Evolutionary conservation across 2,797 vertebrate species (phyloP).

Genomic region (Oreonectes daqikongensis): DNA sequence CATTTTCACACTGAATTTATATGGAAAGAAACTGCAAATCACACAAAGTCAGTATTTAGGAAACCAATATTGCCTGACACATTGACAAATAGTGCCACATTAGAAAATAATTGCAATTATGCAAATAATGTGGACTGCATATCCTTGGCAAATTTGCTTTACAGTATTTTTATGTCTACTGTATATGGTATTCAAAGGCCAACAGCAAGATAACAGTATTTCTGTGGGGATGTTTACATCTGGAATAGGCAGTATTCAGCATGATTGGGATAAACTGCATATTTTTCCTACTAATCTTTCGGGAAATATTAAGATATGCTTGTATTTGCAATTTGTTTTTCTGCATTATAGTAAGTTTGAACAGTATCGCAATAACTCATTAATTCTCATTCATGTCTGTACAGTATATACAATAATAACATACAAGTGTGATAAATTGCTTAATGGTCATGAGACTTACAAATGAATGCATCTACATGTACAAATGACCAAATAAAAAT

Average conservation of each 20-base stretch:
- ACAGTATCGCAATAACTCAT: neutral
- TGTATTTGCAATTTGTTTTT: neutral
- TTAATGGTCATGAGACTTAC: neutral
- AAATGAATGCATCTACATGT: too few species aligned
- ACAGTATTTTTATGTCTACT: too few species aligned
- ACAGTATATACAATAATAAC: neutral
- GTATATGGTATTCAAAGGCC: neutral
- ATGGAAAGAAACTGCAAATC: neutral
- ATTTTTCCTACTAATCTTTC: too few species aligned
- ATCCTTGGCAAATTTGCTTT: too few species aligned
- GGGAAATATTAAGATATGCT: neutral
- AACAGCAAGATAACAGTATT: neutral
- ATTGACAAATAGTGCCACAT: neutral
- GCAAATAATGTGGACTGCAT: neutral
- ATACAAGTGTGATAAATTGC: neutral
- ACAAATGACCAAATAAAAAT: neutral
- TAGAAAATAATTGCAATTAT: neutral
- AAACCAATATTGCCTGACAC: constrained; percentile 14
- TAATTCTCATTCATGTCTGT: neutral
- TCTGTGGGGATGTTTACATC: neutral
- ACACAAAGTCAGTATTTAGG: constrained; percentile 4
- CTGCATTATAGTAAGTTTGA: neutral
- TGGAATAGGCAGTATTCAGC: too few species aligned
- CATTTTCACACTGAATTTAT: constrained; percentile 1
- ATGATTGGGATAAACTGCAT: too few species aligned